Evolutionary conservation across 2,113 vertebrate species (phyloP).

Genomic region (Hemichromis elongatus): DNA sequence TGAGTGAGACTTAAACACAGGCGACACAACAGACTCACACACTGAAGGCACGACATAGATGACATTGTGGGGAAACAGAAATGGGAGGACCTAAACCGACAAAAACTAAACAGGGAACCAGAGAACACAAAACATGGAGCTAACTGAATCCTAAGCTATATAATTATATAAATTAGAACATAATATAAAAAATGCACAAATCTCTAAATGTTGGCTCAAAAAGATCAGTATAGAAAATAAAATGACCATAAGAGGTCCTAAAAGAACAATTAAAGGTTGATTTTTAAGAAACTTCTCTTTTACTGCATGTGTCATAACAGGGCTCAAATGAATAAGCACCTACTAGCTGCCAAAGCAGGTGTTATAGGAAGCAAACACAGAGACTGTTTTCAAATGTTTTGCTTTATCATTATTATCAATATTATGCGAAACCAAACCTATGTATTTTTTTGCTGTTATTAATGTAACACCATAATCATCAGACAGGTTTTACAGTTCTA

Average conservation of each 20-base stretch:
- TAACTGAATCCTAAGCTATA: fast-evolving
- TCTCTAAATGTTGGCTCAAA: neutral
- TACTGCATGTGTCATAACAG: fast-evolving
- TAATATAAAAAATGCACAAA: neutral
- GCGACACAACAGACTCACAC: neutral
- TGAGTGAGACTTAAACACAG: neutral
- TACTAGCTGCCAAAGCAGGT: neutral
- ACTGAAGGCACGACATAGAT: neutral
- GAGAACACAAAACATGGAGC: neutral
- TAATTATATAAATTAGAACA: neutral
- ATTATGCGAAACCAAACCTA: neutral
- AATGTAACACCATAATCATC: neutral
- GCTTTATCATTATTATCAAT: neutral
- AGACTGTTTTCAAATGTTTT: neutral
- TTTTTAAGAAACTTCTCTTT: too few relatives aligned
- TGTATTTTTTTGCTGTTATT: neutral
- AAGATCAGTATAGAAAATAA: neutral
- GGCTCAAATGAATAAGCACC: neutral
- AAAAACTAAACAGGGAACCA: neutral
- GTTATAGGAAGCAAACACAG: fast-evolving
- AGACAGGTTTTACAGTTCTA: too few relatives aligned
- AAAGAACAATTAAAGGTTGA: too few relatives aligned
- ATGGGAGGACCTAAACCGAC: neutral
- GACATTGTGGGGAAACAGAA: neutral
- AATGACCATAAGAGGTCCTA: neutral